These are phyloP conservation scores for Lepidonotus clava DNA, from an alignment of 2,888 invertebrate species.

Conservation along the genomic window DNA sequence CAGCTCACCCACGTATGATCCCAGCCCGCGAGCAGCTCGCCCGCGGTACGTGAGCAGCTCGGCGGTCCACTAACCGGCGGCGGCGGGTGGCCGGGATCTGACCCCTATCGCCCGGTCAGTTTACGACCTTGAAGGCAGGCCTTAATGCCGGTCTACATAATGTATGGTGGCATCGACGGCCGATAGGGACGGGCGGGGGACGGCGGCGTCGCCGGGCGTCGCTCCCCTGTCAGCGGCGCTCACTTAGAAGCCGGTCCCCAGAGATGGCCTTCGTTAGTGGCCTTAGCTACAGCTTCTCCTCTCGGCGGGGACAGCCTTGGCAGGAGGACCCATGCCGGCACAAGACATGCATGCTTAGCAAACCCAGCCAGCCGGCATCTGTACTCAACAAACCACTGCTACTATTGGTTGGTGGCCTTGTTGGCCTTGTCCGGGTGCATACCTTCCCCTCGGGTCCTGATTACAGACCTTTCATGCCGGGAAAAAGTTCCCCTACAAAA, in stretches of 20 bases:
- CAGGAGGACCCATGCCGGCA: neutral
- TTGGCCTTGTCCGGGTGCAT: too few relatives aligned
- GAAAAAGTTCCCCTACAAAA: too few relatives aligned
- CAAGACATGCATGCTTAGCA: too few relatives aligned
- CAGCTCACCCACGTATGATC: too few relatives aligned
- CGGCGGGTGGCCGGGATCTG: neutral
- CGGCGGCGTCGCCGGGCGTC: too few relatives aligned
- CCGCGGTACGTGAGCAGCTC: neutral
- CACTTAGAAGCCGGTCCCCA: neutral
- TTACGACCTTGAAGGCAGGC: neutral
- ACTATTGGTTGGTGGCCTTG: too few relatives aligned
- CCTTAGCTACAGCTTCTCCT: constrained; percentile 6
- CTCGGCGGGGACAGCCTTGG: neutral
- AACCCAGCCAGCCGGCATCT: too few relatives aligned
- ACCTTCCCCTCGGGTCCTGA: too few relatives aligned
- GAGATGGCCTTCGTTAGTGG: constrained; percentile 35
- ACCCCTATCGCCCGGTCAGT: neutral
- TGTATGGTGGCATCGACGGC: neutral
- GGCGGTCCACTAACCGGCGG: neutral
- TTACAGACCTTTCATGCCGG: too few relatives aligned
- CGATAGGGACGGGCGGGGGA: neutral
- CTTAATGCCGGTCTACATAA: neutral
- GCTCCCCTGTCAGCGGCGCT: neutral
- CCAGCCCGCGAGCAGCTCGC: too few relatives aligned
- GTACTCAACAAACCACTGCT: too few relatives aligned